Evolutionary conservation across 2,888 invertebrate genomes (phyloP).

Genomic region (Drosophila niveifrons): DNA sequence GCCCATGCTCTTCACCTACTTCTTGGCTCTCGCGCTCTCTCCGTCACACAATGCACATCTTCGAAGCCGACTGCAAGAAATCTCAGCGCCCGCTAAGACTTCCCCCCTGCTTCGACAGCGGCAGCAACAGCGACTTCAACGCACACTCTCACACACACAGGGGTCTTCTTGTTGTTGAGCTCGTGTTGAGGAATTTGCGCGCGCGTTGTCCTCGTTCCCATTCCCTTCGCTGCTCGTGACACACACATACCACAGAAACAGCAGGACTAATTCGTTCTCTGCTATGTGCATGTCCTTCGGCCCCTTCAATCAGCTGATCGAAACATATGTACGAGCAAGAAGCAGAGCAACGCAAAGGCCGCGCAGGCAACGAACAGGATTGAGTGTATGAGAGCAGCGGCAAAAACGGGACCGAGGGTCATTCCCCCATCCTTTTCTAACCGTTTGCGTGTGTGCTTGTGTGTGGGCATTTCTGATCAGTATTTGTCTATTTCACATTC

Average conservation of each 20-base stretch:
- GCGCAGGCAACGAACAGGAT: constrained; percentile 42
- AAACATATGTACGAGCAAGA: constrained; percentile 63
- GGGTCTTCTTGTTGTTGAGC: constrained; percentile 46
- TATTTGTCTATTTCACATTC: constrained; percentile 52
- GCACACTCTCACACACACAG: constrained; percentile 18
- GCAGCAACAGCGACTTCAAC: not conserved
- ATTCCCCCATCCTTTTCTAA: constrained; percentile 74
- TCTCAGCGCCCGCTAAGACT: constrained; percentile 64
- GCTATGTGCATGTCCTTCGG: constrained; percentile 74
- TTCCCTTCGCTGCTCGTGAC: constrained; percentile 59
- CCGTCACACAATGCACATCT: constrained; percentile 47
- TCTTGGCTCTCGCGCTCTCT: constrained; percentile 36
- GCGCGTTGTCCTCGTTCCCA: constrained; percentile 68
- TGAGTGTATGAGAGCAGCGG: constrained; percentile 33
- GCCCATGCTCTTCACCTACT: constrained; percentile 75
- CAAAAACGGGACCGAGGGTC: constrained; percentile 60
- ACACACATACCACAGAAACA: constrained; percentile 70
- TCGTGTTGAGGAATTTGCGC: constrained; percentile 80
- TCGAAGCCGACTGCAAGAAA: constrained; percentile 56
- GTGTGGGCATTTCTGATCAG: constrained; percentile 67
- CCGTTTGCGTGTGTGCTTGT: constrained; percentile 50
- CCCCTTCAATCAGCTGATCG: constrained; percentile 69
- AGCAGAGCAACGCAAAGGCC: constrained; percentile 29
- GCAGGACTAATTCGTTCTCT: constrained; percentile 75
- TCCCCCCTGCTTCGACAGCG: constrained; percentile 44